phyloP scores from a whole-genome alignment of 2,113 vertebrate genomes.

The Chamaea fasciata region DNA sequence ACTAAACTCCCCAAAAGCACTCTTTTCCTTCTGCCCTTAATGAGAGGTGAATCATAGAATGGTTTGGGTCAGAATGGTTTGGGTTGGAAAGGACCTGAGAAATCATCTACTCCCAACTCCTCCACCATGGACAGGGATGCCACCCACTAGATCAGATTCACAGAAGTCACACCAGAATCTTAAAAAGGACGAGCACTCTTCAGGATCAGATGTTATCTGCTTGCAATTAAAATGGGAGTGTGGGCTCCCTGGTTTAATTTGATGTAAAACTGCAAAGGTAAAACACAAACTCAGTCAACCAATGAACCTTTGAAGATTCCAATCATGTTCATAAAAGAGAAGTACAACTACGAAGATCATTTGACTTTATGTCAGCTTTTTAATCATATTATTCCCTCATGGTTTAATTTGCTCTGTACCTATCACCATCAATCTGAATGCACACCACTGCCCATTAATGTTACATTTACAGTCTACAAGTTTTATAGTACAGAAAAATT shows the following conservation, averaged over 20 bases:
- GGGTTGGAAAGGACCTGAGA: not conserved
- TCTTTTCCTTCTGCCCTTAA: not conserved
- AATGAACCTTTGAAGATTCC: not conserved
- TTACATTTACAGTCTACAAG: not conserved
- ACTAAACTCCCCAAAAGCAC: not conserved
- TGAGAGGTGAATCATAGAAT: not conserved
- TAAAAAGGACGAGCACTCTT: not conserved
- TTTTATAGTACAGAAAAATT: not conserved
- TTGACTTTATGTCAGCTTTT: slow-evolving; percentile 41
- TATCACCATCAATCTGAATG: not conserved
- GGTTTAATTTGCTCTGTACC: slow-evolving; percentile 28
- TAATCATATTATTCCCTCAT: slow-evolving; percentile 26
- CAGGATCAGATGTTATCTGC: not conserved
- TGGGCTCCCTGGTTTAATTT: not conserved
- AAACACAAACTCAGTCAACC: not conserved
- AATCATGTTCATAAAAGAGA: not conserved
- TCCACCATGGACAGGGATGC: not conserved
- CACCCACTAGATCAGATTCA: not conserved
- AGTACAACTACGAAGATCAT: slow-evolving; percentile 3
- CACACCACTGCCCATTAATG: slow-evolving; percentile 1
- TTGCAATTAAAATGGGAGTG: not conserved
- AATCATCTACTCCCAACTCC: not conserved
- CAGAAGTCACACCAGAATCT: not conserved
- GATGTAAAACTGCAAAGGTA: not conserved
- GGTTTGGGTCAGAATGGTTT: not conserved